Conservation (phyloP, 1,140 invertebrate genomes). For the Thaumatotibia leucotreta region DNA sequence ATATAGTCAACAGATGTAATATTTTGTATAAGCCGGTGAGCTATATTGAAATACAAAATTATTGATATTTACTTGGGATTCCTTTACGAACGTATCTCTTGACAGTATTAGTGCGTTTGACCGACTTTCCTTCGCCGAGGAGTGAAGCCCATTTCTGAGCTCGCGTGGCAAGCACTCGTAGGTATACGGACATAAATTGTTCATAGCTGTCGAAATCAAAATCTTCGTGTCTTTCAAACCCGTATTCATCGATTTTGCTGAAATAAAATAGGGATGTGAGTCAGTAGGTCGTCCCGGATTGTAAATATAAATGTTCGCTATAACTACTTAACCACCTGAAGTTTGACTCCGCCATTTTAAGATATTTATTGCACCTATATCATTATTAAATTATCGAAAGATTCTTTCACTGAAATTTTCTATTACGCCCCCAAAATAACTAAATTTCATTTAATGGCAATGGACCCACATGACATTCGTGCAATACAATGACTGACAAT, state of each 20-base stretch:
- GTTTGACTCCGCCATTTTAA: constrained; percentile 57
- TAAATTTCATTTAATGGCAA: constrained; percentile 5
- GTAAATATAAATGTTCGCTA: background rate
- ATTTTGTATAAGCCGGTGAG: too few species aligned
- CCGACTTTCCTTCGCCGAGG: constrained; percentile 80
- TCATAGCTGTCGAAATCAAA: constrained; percentile 92
- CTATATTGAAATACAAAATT: constrained; percentile 19
- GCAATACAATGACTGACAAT: too few species aligned
- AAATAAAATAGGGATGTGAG: constrained; percentile 25
- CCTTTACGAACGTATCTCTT: constrained; percentile 94
- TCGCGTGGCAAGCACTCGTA: constrained; percentile 87
- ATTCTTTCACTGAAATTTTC: background rate
- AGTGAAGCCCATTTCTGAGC: constrained; percentile 89
- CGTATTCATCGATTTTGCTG: constrained; percentile 89
- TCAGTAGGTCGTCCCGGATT: background rate
- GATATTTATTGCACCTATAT: constrained; percentile 14
- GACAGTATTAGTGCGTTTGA: constrained; percentile 81
- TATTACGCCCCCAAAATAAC: constrained; percentile 32
- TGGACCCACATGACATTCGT: background rate
- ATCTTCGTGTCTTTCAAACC: constrained; percentile 90
- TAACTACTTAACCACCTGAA: constrained; percentile 45
- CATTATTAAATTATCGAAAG: background rate
- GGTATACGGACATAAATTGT: constrained; percentile 91
- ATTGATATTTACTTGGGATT: constrained; percentile 83
- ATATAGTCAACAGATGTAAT: too few species aligned